phyloP scores from a whole-genome alignment of 2,113 vertebrate species.

The Chlorocebus sabaeus region DNA sequence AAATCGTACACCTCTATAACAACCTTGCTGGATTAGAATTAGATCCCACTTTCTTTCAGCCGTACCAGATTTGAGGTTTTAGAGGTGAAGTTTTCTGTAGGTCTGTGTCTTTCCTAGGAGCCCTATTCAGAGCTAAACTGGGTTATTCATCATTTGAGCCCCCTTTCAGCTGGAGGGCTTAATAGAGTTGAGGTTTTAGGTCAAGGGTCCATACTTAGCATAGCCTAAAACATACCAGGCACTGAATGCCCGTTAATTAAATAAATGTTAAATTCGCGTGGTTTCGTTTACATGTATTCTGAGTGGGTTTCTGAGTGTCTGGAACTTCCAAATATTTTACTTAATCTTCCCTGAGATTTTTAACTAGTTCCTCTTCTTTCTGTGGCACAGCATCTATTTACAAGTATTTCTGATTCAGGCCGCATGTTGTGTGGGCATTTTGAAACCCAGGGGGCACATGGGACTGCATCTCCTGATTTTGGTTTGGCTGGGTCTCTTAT shows the following conservation, averaged over 20 bases:
- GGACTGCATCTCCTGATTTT: not conserved
- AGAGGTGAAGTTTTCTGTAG: not conserved
- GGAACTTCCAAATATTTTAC: not conserved
- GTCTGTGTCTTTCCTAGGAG: not conserved
- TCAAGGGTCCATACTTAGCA: not conserved
- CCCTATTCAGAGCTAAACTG: not conserved
- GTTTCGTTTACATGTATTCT: not conserved
- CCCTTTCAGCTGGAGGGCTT: not conserved
- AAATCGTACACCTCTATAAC: not conserved
- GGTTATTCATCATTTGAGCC: not conserved
- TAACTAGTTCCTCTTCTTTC: not conserved
- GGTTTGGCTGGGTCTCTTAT: not conserved
- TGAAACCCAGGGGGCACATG: not conserved
- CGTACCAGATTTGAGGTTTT: not conserved
- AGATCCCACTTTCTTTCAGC: not conserved
- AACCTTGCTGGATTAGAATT: not conserved
- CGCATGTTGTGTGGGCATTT: not conserved
- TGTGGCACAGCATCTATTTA: not conserved
- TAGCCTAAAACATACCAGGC: not conserved
- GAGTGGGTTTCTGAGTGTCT: not conserved
- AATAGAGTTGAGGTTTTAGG: not conserved
- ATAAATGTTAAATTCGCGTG: not conserved
- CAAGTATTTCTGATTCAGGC: not conserved
- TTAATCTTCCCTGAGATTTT: not conserved
- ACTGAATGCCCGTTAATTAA: rapidly evolving